A percentile compares a stretch with the other conserved stretches of the same genome.
Evolutionary conservation across 2,888 invertebrate genomes (phyloP).

Genomic region (Cephus runcator): DNA sequence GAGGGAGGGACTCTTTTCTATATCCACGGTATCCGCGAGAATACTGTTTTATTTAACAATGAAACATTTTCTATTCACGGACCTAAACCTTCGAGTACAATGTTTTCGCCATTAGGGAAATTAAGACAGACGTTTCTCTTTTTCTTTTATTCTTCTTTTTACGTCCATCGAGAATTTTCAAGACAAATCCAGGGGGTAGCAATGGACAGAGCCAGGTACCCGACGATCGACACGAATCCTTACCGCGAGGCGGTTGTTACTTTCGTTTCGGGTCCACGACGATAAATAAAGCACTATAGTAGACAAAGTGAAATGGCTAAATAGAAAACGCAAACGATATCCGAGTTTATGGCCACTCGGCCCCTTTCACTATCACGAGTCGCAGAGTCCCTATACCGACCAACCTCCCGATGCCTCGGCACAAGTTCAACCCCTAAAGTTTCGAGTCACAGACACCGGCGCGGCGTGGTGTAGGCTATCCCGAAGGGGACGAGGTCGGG

Average conservation of each 20-base stretch:
- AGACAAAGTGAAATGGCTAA: conserved; percentile 55
- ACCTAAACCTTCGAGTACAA: conserved; percentile 17
- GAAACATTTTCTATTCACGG: neutral
- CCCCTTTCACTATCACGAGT: conserved; percentile 30
- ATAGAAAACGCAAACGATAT: conserved; percentile 62
- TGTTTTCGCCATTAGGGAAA: neutral
- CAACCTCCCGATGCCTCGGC: conserved; percentile 31
- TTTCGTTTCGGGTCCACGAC: neutral
- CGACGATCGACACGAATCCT: neutral
- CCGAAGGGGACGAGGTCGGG: neutral
- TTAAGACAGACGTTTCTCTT: neutral
- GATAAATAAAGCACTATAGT: neutral
- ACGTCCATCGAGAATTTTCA: neutral
- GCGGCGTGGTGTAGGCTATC: neutral
- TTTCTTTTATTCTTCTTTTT: neutral
- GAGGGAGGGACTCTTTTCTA: neutral
- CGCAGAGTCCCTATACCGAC: neutral
- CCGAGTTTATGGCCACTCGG: conserved; percentile 57
- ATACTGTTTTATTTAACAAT: neutral
- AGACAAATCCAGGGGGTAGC: neutral
- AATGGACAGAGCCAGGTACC: neutral
- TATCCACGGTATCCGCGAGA: neutral
- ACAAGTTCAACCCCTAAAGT: conserved; percentile 30
- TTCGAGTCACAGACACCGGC: conserved; percentile 20
- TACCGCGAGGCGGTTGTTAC: neutral